phyloP scores from a whole-genome alignment of 2,797 vertebrate genomes.

The Pantherophis alleghaniensis region DNA sequence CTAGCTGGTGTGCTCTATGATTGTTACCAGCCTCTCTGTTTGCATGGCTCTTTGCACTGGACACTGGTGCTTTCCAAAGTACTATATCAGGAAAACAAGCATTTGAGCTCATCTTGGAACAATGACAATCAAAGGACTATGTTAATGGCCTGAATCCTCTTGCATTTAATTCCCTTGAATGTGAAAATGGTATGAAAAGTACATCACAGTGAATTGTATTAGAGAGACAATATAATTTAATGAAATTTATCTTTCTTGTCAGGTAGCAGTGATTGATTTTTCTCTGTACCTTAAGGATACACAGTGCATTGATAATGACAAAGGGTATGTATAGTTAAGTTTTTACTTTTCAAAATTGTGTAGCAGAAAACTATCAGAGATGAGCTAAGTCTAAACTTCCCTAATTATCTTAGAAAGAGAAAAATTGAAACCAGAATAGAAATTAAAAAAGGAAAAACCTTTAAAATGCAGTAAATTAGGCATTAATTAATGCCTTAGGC shows the following conservation, averaged over 20 bases:
- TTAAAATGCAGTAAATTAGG: not conserved
- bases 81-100: not conserved
- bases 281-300: slow-evolving; percentile 94
- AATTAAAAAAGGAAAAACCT: not conserved
- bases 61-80: not conserved
- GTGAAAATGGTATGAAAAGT: not conserved
- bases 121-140: not conserved
- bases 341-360: not conserved
- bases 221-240: not conserved
- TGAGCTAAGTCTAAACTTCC: fast-evolving
- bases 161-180: not conserved
- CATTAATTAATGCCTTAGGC: not conserved
- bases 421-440: slow-evolving; percentile 8
- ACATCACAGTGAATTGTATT: not conserved
- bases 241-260: slow-evolving; percentile 38
- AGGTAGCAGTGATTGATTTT: slow-evolving; percentile 98
- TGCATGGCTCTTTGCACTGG: not conserved
- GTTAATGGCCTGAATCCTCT: not conserved
- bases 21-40: not conserved
- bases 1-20: not conserved
- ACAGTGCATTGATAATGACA: slow-evolving; percentile 76
- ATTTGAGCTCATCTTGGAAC: not conserved
- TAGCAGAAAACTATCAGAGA: not conserved
- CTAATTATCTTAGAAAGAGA: not conserved
- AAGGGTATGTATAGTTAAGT: slow-evolving; percentile 82